A percentile compares a stretch with the other conserved stretches of the same genome.
Evolutionary conservation across 2,888 invertebrate genomes (phyloP).

Genomic region (Hymenopus coronatus): DNA sequence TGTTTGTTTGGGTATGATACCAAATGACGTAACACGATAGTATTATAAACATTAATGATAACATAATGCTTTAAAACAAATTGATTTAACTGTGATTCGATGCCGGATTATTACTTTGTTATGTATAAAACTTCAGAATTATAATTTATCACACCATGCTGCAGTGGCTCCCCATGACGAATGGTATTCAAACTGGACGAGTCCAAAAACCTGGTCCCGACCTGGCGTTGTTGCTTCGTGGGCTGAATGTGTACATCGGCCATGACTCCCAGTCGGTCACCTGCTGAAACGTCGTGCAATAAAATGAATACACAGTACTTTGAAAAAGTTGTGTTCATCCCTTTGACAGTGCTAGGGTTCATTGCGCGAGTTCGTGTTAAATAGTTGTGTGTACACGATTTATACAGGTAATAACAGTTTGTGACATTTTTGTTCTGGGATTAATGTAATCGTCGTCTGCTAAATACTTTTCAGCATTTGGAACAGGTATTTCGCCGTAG

Average conservation of each 20-base stretch:
- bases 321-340: background rate
- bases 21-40: slow-evolving; percentile 3
- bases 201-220: slow-evolving; percentile 14
- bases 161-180: slow-evolving; percentile 22
- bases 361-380: slow-evolving; percentile 1
- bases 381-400: slow-evolving; percentile 6
- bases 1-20: background rate
- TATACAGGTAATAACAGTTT: background rate
- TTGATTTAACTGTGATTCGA: too few relatives aligned
- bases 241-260: slow-evolving; percentile 30
- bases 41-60: background rate
- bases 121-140: background rate
- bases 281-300: slow-evolving; percentile 31
- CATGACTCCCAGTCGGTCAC: slow-evolving; percentile 34
- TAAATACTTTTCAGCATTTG: background rate
- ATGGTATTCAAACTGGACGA: slow-evolving; percentile 22
- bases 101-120: background rate
- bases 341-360: background rate
- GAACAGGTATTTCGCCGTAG: background rate
- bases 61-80: background rate
- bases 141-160: background rate
- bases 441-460: slow-evolving; percentile 6
- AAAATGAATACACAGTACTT: slow-evolving; percentile 21
- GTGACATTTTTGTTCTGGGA: background rate
- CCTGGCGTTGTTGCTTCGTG: slow-evolving; percentile 21